phyloP scores from a whole-genome alignment of 1,140 invertebrate genomes.

The Sinonovacula constricta region DNA sequence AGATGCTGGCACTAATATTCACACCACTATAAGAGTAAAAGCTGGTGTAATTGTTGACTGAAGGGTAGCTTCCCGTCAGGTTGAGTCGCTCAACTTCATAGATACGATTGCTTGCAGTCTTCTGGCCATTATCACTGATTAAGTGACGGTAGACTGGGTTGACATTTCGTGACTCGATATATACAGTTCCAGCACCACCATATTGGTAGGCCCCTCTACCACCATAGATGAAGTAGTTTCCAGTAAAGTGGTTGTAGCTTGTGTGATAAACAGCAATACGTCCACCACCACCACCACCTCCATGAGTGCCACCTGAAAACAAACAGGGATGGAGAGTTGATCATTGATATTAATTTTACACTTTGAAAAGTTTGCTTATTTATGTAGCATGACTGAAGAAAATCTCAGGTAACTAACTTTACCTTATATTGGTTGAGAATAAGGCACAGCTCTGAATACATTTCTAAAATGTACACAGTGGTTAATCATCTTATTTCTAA shows the following conservation, averaged over 20 bases:
- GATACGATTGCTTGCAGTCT: slow-evolving; percentile 54
- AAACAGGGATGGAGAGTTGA: too few species aligned
- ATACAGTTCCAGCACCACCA: slow-evolving; percentile 68
- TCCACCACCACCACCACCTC: slow-evolving; percentile 69
- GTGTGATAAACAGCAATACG: slow-evolving; percentile 67
- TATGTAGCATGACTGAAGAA: too few species aligned
- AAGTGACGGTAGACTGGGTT: slow-evolving; percentile 50
- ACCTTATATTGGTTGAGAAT: too few species aligned
- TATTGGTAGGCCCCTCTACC: slow-evolving; percentile 57
- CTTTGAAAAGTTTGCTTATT: too few species aligned
- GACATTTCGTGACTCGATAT: slow-evolving; percentile 56
- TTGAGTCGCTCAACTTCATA: slow-evolving; percentile 56
- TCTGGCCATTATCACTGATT: slow-evolving; percentile 57
- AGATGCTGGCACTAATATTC: slow-evolving; percentile 42
- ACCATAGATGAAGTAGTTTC: slow-evolving; percentile 62
- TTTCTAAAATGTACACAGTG: too few species aligned
- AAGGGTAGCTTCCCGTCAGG: slow-evolving; percentile 44
- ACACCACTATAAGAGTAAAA: slow-evolving; percentile 52
- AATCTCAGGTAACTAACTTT: too few species aligned
- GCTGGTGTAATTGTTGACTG: not conserved
- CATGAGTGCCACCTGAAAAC: slow-evolving; percentile 56
- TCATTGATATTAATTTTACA: too few species aligned
- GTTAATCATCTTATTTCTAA: too few species aligned
- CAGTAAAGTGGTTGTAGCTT: slow-evolving; percentile 62
- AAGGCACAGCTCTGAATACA: too few species aligned